phyloP scores from a whole-genome alignment of 2,888 invertebrate species.

The Sarcophaga caerulescens region DNA sequence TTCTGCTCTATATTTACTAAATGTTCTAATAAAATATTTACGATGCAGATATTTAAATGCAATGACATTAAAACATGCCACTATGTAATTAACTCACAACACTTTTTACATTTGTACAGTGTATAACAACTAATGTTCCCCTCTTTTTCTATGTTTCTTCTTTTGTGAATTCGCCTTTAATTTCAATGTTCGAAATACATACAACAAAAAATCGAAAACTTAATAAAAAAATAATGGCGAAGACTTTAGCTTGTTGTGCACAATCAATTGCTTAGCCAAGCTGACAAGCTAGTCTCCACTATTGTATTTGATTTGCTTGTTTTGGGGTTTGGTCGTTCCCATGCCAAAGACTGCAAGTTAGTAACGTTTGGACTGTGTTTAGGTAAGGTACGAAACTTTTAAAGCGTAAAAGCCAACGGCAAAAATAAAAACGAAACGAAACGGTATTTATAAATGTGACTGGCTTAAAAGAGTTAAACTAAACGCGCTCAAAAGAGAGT shows the following conservation, averaged over 20 bases:
- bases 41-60: neutral
- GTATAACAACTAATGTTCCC: conserved; percentile 36
- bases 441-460: conserved; percentile 17
- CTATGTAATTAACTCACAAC: neutral
- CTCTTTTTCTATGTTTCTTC: neutral
- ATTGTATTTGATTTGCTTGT: conserved; percentile 14
- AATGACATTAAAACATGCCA: neutral
- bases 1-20: too few species aligned
- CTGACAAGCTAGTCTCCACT: conserved; percentile 16
- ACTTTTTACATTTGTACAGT: conserved; percentile 20
- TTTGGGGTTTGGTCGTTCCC: conserved; percentile 65
- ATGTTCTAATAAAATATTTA: too few species aligned
- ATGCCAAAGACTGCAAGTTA: conserved; percentile 56
- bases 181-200: neutral
- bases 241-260: conserved; percentile 20
- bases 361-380: conserved; percentile 66
- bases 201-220: conserved; percentile 30
- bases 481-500: neutral
- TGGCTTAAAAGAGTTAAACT: conserved; percentile 28
- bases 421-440: conserved; percentile 20
- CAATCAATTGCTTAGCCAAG: neutral
- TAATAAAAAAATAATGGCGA: conserved; percentile 34
- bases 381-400: conserved; percentile 60
- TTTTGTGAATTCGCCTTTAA: conserved; percentile 43
- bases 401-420: conserved; percentile 15